Conservation (phyloP, 2,797 vertebrate genomes). For the Silurus aristotelis region DNA sequence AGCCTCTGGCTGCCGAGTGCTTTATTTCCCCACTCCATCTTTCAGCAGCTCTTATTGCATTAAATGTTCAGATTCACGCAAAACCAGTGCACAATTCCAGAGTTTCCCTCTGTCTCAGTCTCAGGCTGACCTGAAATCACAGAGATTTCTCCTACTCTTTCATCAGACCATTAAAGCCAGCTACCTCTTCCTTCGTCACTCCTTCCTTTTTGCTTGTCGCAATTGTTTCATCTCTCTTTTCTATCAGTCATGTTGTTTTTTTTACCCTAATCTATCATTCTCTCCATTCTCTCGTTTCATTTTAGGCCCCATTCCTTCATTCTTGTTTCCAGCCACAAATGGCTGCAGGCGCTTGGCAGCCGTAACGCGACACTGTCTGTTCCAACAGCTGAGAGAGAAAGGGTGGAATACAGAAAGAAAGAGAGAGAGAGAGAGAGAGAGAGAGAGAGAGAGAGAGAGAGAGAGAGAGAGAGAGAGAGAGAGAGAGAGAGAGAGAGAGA, state of each 20-base stretch:
- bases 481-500: not conserved
- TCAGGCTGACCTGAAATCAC: not conserved
- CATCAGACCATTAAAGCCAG: not conserved
- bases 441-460: not conserved
- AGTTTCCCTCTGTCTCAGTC: not conserved
- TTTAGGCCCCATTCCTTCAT: constrained; percentile 9
- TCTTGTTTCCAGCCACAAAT: constrained; percentile 32
- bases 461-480: not conserved
- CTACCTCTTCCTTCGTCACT: not conserved
- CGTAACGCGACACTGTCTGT: constrained; percentile 27
- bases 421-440: not conserved
- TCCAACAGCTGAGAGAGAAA: constrained; percentile 28
- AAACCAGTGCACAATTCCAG: not conserved
- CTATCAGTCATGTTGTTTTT: not conserved
- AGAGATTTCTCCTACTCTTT: not conserved
- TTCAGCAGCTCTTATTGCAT: not conserved
- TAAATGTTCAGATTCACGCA: not conserved
- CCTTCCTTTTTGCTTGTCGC: not conserved
- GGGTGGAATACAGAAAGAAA: constrained; percentile 5
- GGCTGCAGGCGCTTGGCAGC: constrained; percentile 22
- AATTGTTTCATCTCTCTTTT: not conserved
- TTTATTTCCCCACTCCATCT: not conserved
- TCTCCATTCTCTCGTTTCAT: not conserved
- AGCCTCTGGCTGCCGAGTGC: not conserved
- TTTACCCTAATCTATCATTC: not conserved